Conservation (phyloP, 2,113 vertebrate genomes). For the Dasyurus viverrinus region DNA sequence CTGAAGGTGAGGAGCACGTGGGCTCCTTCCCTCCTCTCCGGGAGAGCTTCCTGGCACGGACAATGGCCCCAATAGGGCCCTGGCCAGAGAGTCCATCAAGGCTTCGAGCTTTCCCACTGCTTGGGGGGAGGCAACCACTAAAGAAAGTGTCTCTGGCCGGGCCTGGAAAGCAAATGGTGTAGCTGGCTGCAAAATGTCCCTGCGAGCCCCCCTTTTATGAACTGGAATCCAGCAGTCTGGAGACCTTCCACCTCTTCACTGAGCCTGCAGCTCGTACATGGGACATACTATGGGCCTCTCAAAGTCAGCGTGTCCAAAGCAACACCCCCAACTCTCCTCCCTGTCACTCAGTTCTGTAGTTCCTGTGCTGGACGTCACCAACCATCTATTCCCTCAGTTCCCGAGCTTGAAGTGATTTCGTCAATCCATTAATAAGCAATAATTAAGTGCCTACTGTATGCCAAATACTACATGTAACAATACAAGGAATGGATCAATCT, state of each 20-base stretch:
- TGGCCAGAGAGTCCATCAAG: no score
- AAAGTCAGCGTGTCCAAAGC: not conserved
- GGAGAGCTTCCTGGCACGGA: not conserved
- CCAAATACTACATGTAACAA: not conserved
- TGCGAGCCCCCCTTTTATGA: not conserved
- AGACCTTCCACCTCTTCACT: not conserved
- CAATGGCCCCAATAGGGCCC: not conserved
- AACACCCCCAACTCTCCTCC: not conserved
- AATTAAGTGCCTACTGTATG: not conserved
- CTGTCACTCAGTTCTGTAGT: not conserved
- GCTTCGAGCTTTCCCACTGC: no score
- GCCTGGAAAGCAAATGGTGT: not conserved
- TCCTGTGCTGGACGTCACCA: not conserved
- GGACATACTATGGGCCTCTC: not conserved
- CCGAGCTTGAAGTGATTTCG: not conserved
- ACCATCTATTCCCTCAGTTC: not conserved
- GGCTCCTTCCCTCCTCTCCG: not conserved
- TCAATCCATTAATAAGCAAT: not conserved
- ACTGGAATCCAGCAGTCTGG: not conserved
- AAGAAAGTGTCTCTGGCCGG: not conserved
- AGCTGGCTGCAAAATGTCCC: not conserved
- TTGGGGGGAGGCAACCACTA: not conserved
- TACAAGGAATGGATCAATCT: not conserved
- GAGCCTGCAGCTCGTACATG: not conserved
- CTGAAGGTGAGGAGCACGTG: no score